Percentiles rank a stretch among this genome's conserved stretches.
Evolutionary conservation across 2,113 vertebrate species (phyloP).

Genomic region (Clarias batrachus): DNA sequence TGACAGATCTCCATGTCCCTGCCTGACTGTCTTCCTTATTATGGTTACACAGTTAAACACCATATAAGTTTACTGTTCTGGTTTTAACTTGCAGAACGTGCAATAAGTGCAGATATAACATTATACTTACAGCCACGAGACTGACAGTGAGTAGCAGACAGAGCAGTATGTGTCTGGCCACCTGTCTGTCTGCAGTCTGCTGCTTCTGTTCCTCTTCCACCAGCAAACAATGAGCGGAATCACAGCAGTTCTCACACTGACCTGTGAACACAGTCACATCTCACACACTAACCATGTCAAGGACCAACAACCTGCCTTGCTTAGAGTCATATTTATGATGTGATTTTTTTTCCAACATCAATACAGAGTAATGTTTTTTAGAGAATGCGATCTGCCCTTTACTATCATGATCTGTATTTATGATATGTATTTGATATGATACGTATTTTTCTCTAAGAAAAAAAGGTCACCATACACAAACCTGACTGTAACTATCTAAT

Average conservation of each 20-base stretch:
- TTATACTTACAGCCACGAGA: slow-evolving; percentile 86
- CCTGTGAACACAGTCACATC: slow-evolving; percentile 60
- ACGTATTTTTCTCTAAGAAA: not conserved
- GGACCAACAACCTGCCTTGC: not conserved
- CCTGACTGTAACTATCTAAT: not conserved
- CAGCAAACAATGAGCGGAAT: slow-evolving; percentile 80
- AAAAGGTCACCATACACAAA: not conserved
- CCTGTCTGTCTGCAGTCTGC: slow-evolving; percentile 78
- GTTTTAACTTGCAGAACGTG: not conserved
- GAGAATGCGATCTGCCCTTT: not conserved
- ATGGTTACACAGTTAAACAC: not conserved
- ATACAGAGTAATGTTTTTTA: not conserved
- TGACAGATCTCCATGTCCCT: not conserved
- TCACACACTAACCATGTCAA: not conserved
- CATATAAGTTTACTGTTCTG: not conserved
- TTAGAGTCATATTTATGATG: not conserved
- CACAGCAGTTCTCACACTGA: slow-evolving; percentile 78
- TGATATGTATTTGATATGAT: not conserved
- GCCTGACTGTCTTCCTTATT: not conserved
- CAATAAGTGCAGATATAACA: slow-evolving; percentile 17
- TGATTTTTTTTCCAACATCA: not conserved
- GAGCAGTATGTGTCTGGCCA: slow-evolving; percentile 84
- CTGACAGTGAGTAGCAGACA: slow-evolving; percentile 88
- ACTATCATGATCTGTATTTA: not conserved
- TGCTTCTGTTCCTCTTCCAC: slow-evolving; percentile 80